Evolutionary conservation across 2,113 vertebrate genomes (phyloP).

Genomic region (Micronisus gabar): DNA sequence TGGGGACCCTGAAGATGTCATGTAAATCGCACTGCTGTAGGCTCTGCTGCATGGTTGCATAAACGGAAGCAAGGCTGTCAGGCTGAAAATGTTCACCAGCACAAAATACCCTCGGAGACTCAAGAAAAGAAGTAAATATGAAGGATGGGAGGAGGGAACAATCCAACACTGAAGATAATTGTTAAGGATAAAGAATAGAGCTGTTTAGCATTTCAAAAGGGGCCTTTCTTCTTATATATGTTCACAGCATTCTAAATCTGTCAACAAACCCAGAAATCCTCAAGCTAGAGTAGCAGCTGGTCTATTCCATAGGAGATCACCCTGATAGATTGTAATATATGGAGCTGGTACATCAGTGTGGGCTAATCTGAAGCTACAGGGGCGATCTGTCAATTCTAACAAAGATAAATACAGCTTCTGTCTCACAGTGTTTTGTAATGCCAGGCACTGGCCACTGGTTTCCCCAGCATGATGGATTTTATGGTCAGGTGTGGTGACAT

Average conservation of each 20-base stretch:
- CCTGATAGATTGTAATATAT: conserved; percentile 47
- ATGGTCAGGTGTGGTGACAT: conserved; percentile 65
- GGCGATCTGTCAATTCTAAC: conserved; percentile 58
- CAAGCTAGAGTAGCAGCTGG: background rate
- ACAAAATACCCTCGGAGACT: background rate
- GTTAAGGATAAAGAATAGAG: conserved; percentile 4
- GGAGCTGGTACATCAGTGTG: background rate
- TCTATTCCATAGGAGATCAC: conserved; percentile 36
- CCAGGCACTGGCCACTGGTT: conserved; percentile 35
- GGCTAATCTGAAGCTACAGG: conserved; percentile 48
- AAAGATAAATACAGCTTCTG: conserved; percentile 67
- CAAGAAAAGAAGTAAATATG: background rate
- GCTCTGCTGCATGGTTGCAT: background rate
- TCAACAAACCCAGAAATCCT: background rate
- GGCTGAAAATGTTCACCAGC: background rate
- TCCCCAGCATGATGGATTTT: conserved; percentile 71
- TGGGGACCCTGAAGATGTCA: background rate
- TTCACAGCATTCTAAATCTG: background rate
- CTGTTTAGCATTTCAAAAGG: conserved; percentile 54
- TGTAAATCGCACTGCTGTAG: background rate
- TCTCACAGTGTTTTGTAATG: conserved; percentile 42
- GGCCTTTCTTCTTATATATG: background rate
- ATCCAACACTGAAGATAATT: background rate
- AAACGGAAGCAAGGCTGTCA: background rate
- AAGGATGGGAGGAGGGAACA: background rate